Percentiles rank a stretch among this genome's conserved stretches.
phyloP scores from a whole-genome alignment of 1,140 invertebrate species.

The Apolygus lucorum region DNA sequence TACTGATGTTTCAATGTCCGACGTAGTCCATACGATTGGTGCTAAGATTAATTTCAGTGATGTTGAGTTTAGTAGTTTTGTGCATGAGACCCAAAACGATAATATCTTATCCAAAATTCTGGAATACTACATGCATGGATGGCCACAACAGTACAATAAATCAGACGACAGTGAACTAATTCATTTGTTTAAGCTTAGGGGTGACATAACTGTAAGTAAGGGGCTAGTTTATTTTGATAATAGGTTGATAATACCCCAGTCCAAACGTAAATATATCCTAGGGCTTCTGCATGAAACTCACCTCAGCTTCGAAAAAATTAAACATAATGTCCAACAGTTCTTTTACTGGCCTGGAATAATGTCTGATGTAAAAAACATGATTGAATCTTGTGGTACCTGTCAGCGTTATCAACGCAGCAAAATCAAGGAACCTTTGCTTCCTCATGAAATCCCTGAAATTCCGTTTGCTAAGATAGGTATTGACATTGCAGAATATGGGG shows the following conservation, averaged over 20 bases:
- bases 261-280: slow-evolving; percentile 37
- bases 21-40: slow-evolving; percentile 30
- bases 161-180: slow-evolving; percentile 28
- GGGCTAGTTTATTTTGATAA: slow-evolving; percentile 37
- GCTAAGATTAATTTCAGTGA: slow-evolving; percentile 27
- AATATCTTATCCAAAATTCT: slow-evolving; percentile 31
- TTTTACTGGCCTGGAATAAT: slow-evolving; percentile 42
- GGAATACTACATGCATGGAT: slow-evolving; percentile 36
- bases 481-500: slow-evolving; percentile 27
- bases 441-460: not conserved
- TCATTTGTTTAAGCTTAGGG: slow-evolving; percentile 35
- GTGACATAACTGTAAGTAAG: slow-evolving; percentile 36
- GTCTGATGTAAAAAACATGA: slow-evolving; percentile 40
- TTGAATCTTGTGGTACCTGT: slow-evolving; percentile 28
- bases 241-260: slow-evolving; percentile 38
- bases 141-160: slow-evolving; percentile 37
- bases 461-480: slow-evolving; percentile 28
- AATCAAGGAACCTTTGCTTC: not conserved
- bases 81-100: slow-evolving; percentile 34
- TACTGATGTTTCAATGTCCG: slow-evolving; percentile 28
- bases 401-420: not conserved
- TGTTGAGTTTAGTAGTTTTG: slow-evolving; percentile 34
- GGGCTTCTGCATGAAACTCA: slow-evolving; percentile 40
- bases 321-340: slow-evolving; percentile 36
- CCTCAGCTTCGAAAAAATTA: slow-evolving; percentile 40